Evolutionary conservation across 2,888 invertebrate species (phyloP).

Genomic region (Tromatobia lineatoria): DNA sequence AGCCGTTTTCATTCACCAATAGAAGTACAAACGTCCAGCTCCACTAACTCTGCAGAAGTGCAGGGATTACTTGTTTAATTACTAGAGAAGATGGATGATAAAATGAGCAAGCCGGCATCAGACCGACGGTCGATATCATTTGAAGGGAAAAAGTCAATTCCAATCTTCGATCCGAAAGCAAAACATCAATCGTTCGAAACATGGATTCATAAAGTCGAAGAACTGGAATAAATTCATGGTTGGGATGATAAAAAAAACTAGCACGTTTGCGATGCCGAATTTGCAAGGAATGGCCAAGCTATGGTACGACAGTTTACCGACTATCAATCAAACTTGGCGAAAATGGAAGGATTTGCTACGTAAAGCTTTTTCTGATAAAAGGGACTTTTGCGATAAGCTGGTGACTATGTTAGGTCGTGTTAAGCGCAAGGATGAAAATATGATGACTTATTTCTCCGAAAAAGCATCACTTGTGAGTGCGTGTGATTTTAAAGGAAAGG

Average conservation of each 20-base stretch:
- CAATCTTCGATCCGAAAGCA: slow-evolving; percentile 26
- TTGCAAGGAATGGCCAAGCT: slow-evolving; percentile 9
- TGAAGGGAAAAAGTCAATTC: slow-evolving; percentile 12
- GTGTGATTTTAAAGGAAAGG: slow-evolving; percentile 33
- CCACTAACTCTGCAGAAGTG: not conserved
- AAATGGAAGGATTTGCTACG: slow-evolving; percentile 44
- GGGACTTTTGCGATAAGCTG: slow-evolving; percentile 36
- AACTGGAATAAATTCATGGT: slow-evolving; percentile 24
- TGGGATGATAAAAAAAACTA: slow-evolving; percentile 26
- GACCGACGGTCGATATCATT: not conserved
- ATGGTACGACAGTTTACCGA: slow-evolving; percentile 22
- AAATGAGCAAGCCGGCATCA: not conserved
- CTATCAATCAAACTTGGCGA: slow-evolving; percentile 16
- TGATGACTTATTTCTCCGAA: slow-evolving; percentile 45
- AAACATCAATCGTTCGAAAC: slow-evolving; percentile 35
- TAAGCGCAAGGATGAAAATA: slow-evolving; percentile 38
- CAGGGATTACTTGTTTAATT: slow-evolving; percentile 5
- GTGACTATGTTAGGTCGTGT: slow-evolving; percentile 36
- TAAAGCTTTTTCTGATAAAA: slow-evolving; percentile 51
- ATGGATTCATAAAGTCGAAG: slow-evolving; percentile 46
- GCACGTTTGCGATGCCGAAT: slow-evolving; percentile 23
- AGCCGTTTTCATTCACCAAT: not conserved
- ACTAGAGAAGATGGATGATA: not conserved
- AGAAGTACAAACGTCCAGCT: not conserved
- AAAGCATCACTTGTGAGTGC: slow-evolving; percentile 43